These are phyloP conservation scores for Ptilorrhoa leucosticta DNA, from an alignment of 2,113 vertebrate genomes.

Conservation along the genomic window DNA sequence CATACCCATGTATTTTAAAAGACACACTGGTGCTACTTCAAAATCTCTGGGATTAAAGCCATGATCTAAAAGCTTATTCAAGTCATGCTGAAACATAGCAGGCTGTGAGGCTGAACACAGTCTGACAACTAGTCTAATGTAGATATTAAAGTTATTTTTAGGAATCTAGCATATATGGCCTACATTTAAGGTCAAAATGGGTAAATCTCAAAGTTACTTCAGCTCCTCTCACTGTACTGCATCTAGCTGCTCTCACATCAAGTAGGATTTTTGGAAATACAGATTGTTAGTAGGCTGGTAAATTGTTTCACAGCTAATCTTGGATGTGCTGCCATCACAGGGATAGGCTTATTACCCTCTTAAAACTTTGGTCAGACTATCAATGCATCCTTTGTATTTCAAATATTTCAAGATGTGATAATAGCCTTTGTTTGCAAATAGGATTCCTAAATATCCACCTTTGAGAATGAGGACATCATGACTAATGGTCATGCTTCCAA, in stretches of 20 bases:
- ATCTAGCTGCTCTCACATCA: not conserved
- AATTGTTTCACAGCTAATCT: not conserved
- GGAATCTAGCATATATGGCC: not conserved
- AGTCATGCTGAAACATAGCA: constrained; percentile 17
- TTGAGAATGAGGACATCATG: not conserved
- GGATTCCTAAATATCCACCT: not conserved
- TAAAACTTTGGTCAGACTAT: not conserved
- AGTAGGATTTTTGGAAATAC: not conserved
- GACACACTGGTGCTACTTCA: not conserved
- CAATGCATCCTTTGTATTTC: not conserved
- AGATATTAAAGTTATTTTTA: constrained; percentile 40
- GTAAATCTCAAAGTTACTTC: not conserved
- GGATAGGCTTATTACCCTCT: not conserved
- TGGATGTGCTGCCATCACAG: not conserved
- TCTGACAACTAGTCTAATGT: not conserved
- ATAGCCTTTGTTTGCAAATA: not conserved
- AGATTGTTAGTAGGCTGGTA: not conserved
- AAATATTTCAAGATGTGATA: not conserved
- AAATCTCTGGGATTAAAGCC: constrained; percentile 36
- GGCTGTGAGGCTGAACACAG: not conserved
- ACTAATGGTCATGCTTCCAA: not conserved
- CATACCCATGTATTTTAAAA: not conserved
- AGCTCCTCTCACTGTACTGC: not conserved
- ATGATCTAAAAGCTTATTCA: constrained; percentile 1
- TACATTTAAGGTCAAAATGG: not conserved